phyloP scores from a whole-genome alignment of 2,113 vertebrate genomes.

The Myotis davidii region DNA sequence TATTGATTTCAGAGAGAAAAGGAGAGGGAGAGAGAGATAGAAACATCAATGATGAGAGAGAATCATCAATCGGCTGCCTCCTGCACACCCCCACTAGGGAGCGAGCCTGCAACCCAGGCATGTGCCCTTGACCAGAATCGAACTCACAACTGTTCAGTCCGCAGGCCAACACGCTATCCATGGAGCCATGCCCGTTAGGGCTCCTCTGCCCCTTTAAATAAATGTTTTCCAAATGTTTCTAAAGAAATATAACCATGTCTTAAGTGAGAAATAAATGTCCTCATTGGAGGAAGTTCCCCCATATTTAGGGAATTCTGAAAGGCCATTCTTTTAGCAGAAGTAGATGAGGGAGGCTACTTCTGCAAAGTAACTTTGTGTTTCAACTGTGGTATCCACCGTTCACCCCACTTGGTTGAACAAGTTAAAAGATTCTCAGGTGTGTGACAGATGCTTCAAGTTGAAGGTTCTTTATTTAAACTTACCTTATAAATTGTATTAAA shows the following conservation, averaged over 20 bases:
- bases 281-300: neutral
- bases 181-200: too few relatives aligned
- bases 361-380: neutral
- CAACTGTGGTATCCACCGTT: neutral
- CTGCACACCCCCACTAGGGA: too few relatives aligned
- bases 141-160: too few relatives aligned
- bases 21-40: too few relatives aligned
- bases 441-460: neutral
- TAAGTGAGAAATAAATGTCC: neutral
- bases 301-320: conserved; percentile 4
- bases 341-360: neutral
- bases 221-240: conserved; percentile 23
- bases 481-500: conserved; percentile 17
- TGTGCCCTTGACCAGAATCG: too few relatives aligned
- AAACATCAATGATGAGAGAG: too few relatives aligned
- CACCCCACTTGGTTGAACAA: neutral
- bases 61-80: too few relatives aligned
- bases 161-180: too few relatives aligned
- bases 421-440: conserved; percentile 17
- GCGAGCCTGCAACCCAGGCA: too few relatives aligned
- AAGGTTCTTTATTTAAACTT: neutral
- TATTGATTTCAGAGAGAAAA: too few relatives aligned
- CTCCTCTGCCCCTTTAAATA: neutral
- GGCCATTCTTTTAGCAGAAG: neutral
- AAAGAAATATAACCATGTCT: neutral